These are phyloP conservation scores for Lophochroa leadbeateri DNA, from an alignment of 2,113 vertebrate genomes.

Conservation along the genomic window DNA sequence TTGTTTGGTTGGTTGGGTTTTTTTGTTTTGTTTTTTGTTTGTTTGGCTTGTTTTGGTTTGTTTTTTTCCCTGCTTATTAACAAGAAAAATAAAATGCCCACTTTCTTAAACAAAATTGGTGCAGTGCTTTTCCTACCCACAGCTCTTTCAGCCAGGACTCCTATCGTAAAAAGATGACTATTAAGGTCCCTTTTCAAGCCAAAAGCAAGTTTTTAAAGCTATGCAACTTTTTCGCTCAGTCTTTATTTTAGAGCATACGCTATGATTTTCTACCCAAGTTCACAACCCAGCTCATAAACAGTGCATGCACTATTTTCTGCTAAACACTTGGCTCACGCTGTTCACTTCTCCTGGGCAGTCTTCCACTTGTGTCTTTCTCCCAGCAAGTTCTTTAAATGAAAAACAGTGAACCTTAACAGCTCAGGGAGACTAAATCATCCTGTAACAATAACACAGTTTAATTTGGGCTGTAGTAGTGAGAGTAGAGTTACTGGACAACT, in stretches of 20 bases:
- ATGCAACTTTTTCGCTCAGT: not conserved
- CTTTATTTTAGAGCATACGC: not conserved
- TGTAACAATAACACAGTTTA: not conserved
- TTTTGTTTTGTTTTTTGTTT: not conserved
- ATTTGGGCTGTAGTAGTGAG: not conserved
- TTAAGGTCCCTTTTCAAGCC: not conserved
- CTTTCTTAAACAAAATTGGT: not conserved
- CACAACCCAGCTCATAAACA: not conserved
- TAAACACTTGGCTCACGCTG: not conserved
- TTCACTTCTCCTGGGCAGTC: not conserved
- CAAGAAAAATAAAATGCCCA: not conserved
- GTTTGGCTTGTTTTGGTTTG: not conserved
- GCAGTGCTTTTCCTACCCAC: not conserved
- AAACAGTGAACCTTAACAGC: not conserved
- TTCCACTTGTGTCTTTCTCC: not conserved
- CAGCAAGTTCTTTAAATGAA: slow-evolving; percentile 3
- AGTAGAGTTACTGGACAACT: not conserved
- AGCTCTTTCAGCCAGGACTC: not conserved
- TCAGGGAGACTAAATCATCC: slow-evolving; percentile 3
- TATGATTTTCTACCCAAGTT: not conserved
- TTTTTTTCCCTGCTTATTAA: not conserved
- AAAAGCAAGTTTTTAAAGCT: not conserved
- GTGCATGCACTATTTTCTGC: not conserved
- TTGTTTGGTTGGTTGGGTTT: too few species aligned
- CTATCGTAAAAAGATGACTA: not conserved